Evolutionary conservation across 64 coral and sea anemone species (phyloP), one percentile per base, ranked within the genome.

Genomic region (Actinia equina): DNA sequence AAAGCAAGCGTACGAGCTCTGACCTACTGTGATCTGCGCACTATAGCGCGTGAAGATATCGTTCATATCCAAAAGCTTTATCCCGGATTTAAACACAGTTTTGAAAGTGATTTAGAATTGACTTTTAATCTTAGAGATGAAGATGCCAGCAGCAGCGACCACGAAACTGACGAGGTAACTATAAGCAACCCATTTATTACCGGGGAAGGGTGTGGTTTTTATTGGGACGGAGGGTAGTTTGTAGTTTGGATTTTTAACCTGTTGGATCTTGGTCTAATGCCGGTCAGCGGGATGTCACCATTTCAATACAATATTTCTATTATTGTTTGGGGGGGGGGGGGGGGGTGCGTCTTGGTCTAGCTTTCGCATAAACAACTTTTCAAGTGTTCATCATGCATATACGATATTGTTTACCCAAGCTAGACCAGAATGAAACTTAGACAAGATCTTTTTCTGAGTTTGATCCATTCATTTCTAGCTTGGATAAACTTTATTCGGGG

Each of bases 11-110:
- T 95, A 17, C 94, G 94, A 42, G 94, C 94, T 19, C 59, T 95
- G 53, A 95, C 94, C 16, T 95, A 95, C 88, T 95, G 94, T 59
- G 94, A 95, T 16, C 88, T 95, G 53, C 94, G 91, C 84, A 89
- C 84, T 59, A 86, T 95, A 44, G 77, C 79, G 20, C 87, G 91
- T 8, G 94, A 95, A 12, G 94, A 95, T 70, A 49, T 92, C 53
- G 25, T 92, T 17, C 71, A 93, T 59, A 95, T 88, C 77, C 30
- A 89, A 11, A 89, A 77, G 17, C 83, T 89, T 58, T 95, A 95
- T 52, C 94, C 94, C 0, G 45, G 53, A 26, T 95, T 95, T 54
- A 61, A 45, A 78, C 82, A 82, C 6, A 64, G 84, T 16, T 89
- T 95, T 62, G 92, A 93, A 23, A 89, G 90, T 44, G 94, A 95